Base-by-base conservation (phyloP, 1,140 invertebrate genomes). In the Periplaneta americana region DNA sequence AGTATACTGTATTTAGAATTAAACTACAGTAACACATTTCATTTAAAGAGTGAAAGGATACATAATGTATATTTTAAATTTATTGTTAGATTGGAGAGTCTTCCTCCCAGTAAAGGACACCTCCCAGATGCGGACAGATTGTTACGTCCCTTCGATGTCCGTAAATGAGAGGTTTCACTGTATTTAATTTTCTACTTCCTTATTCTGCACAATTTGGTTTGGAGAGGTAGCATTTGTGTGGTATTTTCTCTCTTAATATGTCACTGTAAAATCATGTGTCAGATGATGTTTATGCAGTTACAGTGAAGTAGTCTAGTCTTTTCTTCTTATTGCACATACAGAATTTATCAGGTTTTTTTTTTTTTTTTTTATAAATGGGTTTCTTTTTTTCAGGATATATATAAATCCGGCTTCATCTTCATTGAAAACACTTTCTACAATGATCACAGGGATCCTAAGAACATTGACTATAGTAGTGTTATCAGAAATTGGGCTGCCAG, bases 381-480 rank as follows among this genome's bases (percentile, higher is more conserved):
- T 34, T 34, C 3, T 28, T 32, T 32, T 34, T 87, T 85, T 8
- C 86, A 94, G 93, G 91, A 93, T 82, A 75, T 93, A 32, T 94
- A 93, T 84, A 93, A 91, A 83, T 94, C 95, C 0, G 92, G 92
- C 0, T 95, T 95, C 85, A 93, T 96, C 85, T 96, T 93, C 85
- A 95, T 97, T 77, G 93, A 94, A 85, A 91, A 93, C 82, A 92
- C 91, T 35, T 96, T 96, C 88, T 96, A 96, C 87, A 94, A 94
- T 87, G 95, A 97, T 86, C 88, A 85, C 78, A 89, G 95, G 15
- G 84, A 90, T 83, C 84, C 87, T 1, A 84, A 88, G 1, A 92
- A 93, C 85, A 84, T 86, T 77, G 94, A 96, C 86, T 92, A 93
- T 83, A 94, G 93, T 82, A 86, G 87, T 79, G 86, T 88, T 0